These are phyloP conservation scores for Hypotaenidia okinawae DNA, from an alignment of 2,797 vertebrate species.

Conservation along the genomic window DNA sequence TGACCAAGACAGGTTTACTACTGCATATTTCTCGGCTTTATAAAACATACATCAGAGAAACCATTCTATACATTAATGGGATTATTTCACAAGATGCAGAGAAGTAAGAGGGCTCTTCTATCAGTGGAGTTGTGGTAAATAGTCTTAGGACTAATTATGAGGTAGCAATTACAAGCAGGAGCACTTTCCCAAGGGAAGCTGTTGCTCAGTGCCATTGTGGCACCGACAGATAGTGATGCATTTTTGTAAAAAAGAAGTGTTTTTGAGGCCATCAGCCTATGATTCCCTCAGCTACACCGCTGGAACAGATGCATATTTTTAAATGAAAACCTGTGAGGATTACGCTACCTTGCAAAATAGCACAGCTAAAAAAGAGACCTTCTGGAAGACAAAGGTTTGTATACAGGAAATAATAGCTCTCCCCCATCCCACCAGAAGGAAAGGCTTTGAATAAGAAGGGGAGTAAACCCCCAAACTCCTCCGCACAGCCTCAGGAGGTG, in stretches of 20 bases:
- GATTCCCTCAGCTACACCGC: background rate
- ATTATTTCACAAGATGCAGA: background rate
- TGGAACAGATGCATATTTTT: background rate
- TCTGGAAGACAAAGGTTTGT: background rate
- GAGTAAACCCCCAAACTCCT: background rate
- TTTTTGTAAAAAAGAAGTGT: background rate
- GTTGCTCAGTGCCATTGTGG: background rate
- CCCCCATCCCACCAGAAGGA: background rate
- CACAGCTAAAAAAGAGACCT: background rate
- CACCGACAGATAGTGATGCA: background rate
- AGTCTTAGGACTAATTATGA: background rate
- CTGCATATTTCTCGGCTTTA: background rate
- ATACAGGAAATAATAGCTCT: background rate
- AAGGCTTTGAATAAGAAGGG: background rate
- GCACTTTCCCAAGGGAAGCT: background rate
- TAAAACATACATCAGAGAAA: background rate
- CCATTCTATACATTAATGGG: background rate
- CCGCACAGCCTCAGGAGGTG: background rate
- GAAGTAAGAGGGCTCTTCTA: background rate
- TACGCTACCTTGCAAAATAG: background rate
- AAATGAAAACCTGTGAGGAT: background rate
- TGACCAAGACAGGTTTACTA: background rate
- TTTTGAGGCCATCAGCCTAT: background rate
- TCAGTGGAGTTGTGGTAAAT: background rate
- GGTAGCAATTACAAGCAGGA: background rate